Percentiles rank a stretch among this genome's conserved stretches.
phyloP scores from a whole-genome alignment of 2,797 vertebrate species.

The Myiotriccus ornatus region DNA sequence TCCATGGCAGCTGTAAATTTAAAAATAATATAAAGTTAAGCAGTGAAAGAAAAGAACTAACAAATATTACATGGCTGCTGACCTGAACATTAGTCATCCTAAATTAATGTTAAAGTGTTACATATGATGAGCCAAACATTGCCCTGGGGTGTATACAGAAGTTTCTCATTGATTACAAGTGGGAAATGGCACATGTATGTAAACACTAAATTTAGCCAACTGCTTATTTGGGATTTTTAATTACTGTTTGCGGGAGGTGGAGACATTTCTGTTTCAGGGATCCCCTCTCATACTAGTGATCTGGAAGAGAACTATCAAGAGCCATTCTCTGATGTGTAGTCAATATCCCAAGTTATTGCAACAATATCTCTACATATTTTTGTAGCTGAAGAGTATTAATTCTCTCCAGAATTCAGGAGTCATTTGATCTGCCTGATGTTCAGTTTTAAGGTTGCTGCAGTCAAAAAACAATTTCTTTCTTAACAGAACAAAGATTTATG shows the following conservation, averaged over 20 bases:
- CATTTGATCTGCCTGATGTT: background rate
- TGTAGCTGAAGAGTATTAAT: background rate
- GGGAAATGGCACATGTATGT: background rate
- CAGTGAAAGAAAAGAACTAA: constrained; percentile 29
- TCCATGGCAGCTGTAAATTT: constrained; percentile 85
- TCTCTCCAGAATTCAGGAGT: background rate
- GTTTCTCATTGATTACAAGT: constrained; percentile 25
- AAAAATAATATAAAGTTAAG: constrained; percentile 54
- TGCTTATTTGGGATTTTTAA: background rate
- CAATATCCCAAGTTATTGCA: background rate
- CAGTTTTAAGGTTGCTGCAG: background rate
- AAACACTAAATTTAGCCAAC: constrained; percentile 6
- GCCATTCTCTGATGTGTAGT: background rate
- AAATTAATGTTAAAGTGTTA: constrained; percentile 38
- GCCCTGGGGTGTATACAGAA: background rate
- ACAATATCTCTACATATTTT: background rate
- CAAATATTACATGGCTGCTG: constrained; percentile 15
- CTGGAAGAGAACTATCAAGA: background rate
- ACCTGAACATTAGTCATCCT: constrained; percentile 49
- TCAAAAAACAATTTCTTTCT: background rate
- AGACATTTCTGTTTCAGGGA: background rate
- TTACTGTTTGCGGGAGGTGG: background rate
- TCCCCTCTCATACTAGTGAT: background rate
- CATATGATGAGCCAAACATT: constrained; percentile 30
- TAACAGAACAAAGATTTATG: background rate